These are phyloP conservation scores for Falco peregrinus DNA, from an alignment of 2,797 vertebrate genomes.

Conservation along the genomic window DNA sequence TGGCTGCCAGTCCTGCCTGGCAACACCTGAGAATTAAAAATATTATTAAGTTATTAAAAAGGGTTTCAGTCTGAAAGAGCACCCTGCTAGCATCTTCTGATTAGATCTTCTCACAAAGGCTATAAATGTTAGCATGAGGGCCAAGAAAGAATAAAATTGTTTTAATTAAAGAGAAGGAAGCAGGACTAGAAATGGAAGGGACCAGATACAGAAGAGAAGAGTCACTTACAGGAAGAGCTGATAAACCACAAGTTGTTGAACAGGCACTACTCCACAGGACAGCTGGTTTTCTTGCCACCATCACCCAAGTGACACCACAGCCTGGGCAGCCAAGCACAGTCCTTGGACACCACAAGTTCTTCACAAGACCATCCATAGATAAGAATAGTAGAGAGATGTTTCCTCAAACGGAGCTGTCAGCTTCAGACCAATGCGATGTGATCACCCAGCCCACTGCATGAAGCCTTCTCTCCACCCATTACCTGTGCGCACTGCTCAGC, in stretches of 20 bases:
- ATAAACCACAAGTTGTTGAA: neutral
- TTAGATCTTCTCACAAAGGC: neutral
- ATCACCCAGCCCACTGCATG: neutral
- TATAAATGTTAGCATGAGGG: neutral
- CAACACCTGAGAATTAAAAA: neutral
- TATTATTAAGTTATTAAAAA: neutral
- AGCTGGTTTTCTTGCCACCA: neutral
- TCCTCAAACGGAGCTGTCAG: neutral
- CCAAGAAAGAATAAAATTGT: neutral
- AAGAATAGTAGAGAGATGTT: neutral
- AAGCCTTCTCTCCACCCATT: neutral
- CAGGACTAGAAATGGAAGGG: neutral
- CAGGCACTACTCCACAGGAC: neutral
- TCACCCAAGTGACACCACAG: neutral
- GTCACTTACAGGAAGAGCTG: neutral
- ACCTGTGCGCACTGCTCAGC: neutral
- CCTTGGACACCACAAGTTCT: neutral
- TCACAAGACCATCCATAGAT: neutral
- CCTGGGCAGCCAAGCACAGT: neutral
- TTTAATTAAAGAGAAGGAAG: neutral
- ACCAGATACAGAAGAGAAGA: neutral
- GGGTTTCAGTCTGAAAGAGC: neutral
- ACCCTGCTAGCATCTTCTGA: neutral
- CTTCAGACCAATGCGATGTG: neutral
- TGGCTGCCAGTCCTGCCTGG: neutral